These are phyloP conservation scores for Stramonita haemastoma DNA, from an alignment of 2,888 invertebrate species.

Conservation along the genomic window DNA sequence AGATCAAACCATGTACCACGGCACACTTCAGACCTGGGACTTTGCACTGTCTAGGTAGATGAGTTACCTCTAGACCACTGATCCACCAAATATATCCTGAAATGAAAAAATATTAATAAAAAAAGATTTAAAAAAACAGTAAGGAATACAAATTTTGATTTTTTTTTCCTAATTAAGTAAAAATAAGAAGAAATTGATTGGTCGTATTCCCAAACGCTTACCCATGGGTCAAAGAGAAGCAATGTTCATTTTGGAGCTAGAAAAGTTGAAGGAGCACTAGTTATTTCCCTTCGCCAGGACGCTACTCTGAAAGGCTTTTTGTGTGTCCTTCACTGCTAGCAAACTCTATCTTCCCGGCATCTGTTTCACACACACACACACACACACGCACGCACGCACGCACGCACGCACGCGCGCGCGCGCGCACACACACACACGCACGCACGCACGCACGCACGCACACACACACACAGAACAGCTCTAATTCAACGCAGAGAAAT, in stretches of 20 bases:
- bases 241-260: neutral
- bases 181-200: neutral
- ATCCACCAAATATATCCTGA: too few relatives aligned
- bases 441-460: neutral
- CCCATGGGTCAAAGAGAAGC: neutral
- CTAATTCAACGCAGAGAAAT: neutral
- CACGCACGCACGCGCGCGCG: neutral
- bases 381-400: conserved; percentile 3
- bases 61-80: too few relatives aligned
- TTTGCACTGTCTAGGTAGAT: too few relatives aligned
- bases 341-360: neutral
- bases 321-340: too few relatives aligned
- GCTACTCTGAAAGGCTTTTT: too few relatives aligned
- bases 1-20: too few relatives aligned
- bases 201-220: neutral
- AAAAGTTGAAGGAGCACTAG: neutral
- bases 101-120: too few relatives aligned
- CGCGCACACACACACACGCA: neutral
- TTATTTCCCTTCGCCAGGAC: too few relatives aligned
- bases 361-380: neutral
- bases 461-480: neutral
- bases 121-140: too few relatives aligned
- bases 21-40: too few relatives aligned
- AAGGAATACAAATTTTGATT: too few relatives aligned
- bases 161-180: too few relatives aligned